Conservation (phyloP, 2,113 vertebrate species). For the Litocranius walleri region DNA sequence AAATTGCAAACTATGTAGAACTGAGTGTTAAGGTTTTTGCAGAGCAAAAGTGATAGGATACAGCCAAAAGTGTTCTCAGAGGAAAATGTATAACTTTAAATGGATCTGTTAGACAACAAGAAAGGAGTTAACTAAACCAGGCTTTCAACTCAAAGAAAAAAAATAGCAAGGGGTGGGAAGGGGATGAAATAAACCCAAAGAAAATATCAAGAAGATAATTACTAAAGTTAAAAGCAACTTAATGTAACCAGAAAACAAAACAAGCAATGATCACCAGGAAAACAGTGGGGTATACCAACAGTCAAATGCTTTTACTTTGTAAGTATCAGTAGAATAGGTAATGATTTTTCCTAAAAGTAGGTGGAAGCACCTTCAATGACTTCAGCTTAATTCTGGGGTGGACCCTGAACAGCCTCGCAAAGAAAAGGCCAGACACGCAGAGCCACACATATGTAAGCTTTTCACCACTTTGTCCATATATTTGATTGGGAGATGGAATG, state of each 20-base stretch:
- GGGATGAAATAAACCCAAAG: not conserved
- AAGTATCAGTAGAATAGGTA: not conserved
- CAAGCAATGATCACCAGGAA: not conserved
- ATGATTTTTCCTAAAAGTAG: not conserved
- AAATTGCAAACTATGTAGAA: not conserved
- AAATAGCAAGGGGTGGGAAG: not conserved
- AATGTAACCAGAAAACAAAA: not conserved
- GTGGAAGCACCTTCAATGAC: not conserved
- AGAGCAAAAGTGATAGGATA: not conserved
- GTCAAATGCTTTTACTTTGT: not conserved
- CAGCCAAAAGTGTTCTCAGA: constrained; percentile 24
- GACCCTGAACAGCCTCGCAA: not conserved
- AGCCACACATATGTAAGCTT: not conserved
- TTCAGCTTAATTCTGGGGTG: not conserved
- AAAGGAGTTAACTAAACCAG: not conserved
- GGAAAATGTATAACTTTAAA: not conserved
- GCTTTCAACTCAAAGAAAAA: not conserved
- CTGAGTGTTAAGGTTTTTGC: not conserved
- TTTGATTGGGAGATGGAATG: not conserved
- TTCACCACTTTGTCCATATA: not conserved
- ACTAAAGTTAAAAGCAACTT: not conserved
- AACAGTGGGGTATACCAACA: not conserved
- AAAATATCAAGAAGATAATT: not conserved
- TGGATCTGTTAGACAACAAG: not conserved
- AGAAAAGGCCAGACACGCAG: not conserved